Base-by-base conservation (phyloP, 1,140 invertebrate species). In the Nasonia longicornis region DNA sequence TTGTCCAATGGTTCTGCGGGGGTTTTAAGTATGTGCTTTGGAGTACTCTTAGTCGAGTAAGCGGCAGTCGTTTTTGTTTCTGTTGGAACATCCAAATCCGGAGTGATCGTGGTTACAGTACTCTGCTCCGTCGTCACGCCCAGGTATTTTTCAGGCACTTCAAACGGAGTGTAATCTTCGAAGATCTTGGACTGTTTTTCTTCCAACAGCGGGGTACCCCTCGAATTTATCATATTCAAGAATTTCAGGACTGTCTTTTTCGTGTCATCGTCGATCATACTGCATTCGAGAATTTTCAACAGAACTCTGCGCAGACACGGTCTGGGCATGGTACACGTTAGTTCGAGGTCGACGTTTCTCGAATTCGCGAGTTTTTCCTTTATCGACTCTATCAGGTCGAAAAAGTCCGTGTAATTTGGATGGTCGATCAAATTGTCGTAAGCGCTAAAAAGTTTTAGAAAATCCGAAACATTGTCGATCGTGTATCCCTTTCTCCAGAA, bases 271-370 rank as follows among this genome's bases (percentile, higher is more conserved):
- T 76, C 58, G 38, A 76, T 64, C 12, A 66, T 42, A 11, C 0
- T 10, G 20, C 74, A 76, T 8, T 66, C 31, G 6, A 66, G 2
- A 14, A 76, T 11, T 66, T 76, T 76, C n/a, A 76, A 64, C 1
- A 76, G 29, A 58, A 38, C 52, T 42, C 74, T 31, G 6, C 38
- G 74, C 7, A 76, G 10, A 22, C 74, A 76, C 11, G 74, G 74
- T 26, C 74, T 76, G 0, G 74, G 74, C 74, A 76, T 76, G n/a
- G 74, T 42, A 66, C 74, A 76, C 6, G 58, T 64, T 76, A 76
- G 63, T 76, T 76, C 58, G 12, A 76, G 12, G 3, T 76, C 16
- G 4, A 76, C 58, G n/a, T 66, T 22, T 64, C 38, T 42, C 2
- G 20, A 64, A 2, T 20, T 22, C 2, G 11, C 4, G 0, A 76